Conservation (phyloP, 1,140 invertebrate species). For the Marisa cornuarietis region DNA sequence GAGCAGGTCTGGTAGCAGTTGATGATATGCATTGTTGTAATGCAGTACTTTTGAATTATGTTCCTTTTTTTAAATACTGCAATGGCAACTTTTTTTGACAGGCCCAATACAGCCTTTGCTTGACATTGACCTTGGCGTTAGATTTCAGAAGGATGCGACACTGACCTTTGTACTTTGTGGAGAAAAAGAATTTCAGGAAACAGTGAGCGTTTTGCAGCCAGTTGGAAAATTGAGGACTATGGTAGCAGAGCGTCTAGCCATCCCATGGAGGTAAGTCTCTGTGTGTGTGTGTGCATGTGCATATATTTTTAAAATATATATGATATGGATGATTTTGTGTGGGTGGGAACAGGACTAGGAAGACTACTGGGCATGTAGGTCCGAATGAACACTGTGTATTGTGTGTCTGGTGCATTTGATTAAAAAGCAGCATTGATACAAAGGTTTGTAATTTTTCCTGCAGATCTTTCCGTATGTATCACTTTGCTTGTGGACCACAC, state of each 20-base stretch:
- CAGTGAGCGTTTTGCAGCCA: constrained; percentile 41
- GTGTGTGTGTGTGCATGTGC: background rate
- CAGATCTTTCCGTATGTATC: constrained; percentile 47
- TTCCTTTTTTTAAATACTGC: too few relatives aligned
- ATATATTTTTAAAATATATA: background rate
- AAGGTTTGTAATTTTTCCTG: background rate
- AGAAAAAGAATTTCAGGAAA: constrained; percentile 30
- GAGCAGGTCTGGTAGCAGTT: background rate
- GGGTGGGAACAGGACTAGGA: too few relatives aligned
- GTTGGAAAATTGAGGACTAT: constrained; percentile 40
- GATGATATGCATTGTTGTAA: background rate
- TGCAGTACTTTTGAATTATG: background rate
- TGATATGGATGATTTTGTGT: background rate
- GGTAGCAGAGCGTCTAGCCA: constrained; percentile 34
- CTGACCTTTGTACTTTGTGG: constrained; percentile 43
- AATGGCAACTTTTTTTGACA: constrained; percentile 13
- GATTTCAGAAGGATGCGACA: constrained; percentile 44
- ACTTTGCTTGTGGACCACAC: constrained; percentile 41
- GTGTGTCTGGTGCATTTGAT: too few relatives aligned
- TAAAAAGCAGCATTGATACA: background rate
- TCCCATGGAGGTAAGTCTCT: constrained; percentile 38
- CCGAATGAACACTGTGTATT: background rate
- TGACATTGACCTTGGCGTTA: constrained; percentile 45
- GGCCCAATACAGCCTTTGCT: constrained; percentile 43
- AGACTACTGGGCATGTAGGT: background rate